Evolutionary conservation across 2,797 vertebrate genomes (phyloP).

Genomic region (Betta splendens): DNA sequence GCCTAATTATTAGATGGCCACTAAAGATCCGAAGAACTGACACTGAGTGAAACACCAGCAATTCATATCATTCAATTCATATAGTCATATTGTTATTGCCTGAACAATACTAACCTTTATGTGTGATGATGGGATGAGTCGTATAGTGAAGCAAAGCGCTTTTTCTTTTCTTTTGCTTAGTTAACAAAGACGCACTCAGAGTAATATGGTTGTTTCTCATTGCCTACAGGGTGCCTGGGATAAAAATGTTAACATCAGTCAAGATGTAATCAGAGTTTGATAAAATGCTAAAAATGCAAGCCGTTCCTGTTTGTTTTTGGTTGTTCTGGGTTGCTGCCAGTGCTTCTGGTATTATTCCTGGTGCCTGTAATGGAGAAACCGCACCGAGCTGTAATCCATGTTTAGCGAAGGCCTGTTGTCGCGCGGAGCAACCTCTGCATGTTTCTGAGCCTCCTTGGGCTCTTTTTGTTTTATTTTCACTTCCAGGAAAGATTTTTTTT

Average conservation of each 20-base stretch:
- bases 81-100: too few relatives aligned
- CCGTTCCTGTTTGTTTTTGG: conserved; percentile 17
- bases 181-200: conserved; percentile 9
- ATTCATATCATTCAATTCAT: too few relatives aligned
- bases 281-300: conserved; percentile 13
- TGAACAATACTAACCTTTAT: too few relatives aligned
- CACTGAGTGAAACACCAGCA: too few relatives aligned
- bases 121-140: conserved; percentile 3
- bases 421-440: conserved; percentile 17
- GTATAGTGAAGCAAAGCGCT: background rate
- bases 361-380: conserved; percentile 15
- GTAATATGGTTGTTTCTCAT: conserved; percentile 39
- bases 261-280: conserved; percentile 39
- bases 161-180: conserved; percentile 27
- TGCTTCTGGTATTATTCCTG: too few relatives aligned
- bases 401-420: conserved; percentile 21
- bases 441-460: conserved; percentile 40
- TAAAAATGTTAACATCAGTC: conserved; percentile 13
- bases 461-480: conserved; percentile 40
- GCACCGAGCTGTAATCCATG: conserved; percentile 5
- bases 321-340: too few relatives aligned
- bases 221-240: conserved; percentile 15
- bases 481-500: conserved; percentile 46
- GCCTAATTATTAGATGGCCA: too few relatives aligned
- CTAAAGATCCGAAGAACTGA: too few relatives aligned